These are phyloP conservation scores for Ctenomys sociabilis DNA, from an alignment of 2,113 vertebrate genomes.

Conservation along the genomic window DNA sequence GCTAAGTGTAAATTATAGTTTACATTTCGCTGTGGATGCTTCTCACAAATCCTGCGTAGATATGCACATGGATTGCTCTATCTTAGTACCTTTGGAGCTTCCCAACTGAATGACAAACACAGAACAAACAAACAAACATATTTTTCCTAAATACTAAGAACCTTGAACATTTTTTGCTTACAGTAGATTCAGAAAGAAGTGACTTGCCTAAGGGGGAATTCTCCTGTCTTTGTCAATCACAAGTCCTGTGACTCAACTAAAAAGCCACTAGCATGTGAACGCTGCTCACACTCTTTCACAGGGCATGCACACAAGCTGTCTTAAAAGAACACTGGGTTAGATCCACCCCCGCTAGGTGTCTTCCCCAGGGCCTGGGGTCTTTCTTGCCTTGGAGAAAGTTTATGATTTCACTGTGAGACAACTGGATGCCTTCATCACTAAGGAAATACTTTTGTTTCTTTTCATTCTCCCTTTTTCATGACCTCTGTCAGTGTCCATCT, in stretches of 20 bases:
- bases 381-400: neutral
- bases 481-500: neutral
- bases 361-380: neutral
- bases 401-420: neutral
- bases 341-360: neutral
- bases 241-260: neutral
- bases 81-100: neutral
- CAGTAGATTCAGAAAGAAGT: neutral
- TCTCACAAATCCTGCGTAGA: conserved; percentile 27
- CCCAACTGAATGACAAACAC: neutral
- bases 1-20: conserved; percentile 44
- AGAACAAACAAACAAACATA: neutral
- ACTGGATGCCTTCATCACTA: no score
- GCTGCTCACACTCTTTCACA: neutral
- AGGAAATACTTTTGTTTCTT: neutral
- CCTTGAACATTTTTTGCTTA: neutral
- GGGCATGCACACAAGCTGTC: fast-evolving
- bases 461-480: neutral
- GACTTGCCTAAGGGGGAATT: neutral
- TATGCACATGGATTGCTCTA: neutral
- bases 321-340: neutral
- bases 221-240: neutral
- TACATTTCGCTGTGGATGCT: conserved; percentile 38
- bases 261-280: neutral
- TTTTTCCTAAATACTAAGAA: conserved; percentile 15